These are phyloP conservation scores for Odontophorus gujanensis DNA, from an alignment of 2,113 vertebrate species.

Conservation along the genomic window DNA sequence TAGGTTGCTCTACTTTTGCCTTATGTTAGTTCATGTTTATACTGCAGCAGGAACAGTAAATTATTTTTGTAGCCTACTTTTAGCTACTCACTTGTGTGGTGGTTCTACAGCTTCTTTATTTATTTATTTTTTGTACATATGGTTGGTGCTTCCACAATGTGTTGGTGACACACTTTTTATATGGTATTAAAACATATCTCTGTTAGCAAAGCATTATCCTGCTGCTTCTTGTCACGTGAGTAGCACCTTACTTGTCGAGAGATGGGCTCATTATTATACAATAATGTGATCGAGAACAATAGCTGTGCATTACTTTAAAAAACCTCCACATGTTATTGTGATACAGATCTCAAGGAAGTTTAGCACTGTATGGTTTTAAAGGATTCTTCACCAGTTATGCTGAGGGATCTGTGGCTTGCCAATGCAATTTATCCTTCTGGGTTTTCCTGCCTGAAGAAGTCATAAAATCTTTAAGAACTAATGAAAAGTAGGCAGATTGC, in stretches of 20 bases:
- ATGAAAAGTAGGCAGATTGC: not conserved
- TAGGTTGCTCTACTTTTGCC: not conserved
- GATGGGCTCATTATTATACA: not conserved
- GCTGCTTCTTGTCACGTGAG: not conserved
- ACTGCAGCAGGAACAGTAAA: not conserved
- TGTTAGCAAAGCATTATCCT: not conserved
- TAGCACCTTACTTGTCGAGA: rapidly evolving
- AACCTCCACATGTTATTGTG: not conserved
- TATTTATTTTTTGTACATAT: not conserved
- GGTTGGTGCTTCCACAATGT: not conserved
- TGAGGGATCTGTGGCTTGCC: not conserved
- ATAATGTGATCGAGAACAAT: not conserved
- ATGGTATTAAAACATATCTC: rapidly evolving
- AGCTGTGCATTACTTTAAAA: not conserved
- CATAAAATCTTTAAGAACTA: not conserved
- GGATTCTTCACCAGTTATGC: not conserved
- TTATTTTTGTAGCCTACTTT: not conserved
- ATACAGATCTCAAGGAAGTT: not conserved
- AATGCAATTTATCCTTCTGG: not conserved
- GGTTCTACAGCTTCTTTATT: not conserved
- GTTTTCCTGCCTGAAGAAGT: not conserved
- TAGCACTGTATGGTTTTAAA: not conserved
- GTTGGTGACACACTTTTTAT: not conserved
- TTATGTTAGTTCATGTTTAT: not conserved
- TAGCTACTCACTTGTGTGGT: not conserved